Base-by-base conservation (phyloP, 2,113 vertebrate genomes). In the Rhinogobius similis region DNA sequence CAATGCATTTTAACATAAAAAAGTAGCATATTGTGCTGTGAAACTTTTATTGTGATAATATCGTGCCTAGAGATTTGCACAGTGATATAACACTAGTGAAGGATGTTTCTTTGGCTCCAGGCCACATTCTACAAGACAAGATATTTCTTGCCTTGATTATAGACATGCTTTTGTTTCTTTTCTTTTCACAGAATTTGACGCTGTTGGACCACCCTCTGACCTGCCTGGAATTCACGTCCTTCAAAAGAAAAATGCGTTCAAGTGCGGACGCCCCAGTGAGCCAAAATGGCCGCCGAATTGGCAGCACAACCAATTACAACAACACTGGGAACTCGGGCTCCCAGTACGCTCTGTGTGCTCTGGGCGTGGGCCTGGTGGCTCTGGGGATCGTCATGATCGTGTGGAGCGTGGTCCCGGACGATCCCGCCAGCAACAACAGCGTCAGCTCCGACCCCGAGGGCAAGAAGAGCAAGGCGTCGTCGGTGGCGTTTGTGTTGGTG, bases 311-410 rank as follows among this genome's bases (percentile, higher is more conserved):
- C 32, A 81, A 44, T 61, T 71, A 55, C 63, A 67, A 41, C 66
- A 79, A 52, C 86, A 91, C 81, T 50, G 77, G 93, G 21, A 95
- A 93, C 4, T 89, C 88, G 0, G 95, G 95, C 2, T 95, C 96
- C 0, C 96, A 98, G 91, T 98, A 98, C 0, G 98, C 98, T 0
- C 89, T 98, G 53, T 97, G 95, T 0, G 96, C 97, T 5, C 92
- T 99, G 6, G 97, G 97, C 20, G 90, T 98, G 50, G 98, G 98
- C 0, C 94, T 99, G 69, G 88, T 99, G 0, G 94, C 96, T 14
- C 93, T 99, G 0, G 96, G 98, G 21, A 88, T 98, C 41, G 95
- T 99, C 79, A 98, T 99, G 97, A 95, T 96, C 0, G 94, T 97
- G 71, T 99, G 98, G 98, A 98, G 96, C 69, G 87, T 96, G 10